A percentile compares a stretch with the other conserved stretches of the same genome.
Conservation (phyloP, 2,113 vertebrate species). For the Calidris pygmaea region DNA sequence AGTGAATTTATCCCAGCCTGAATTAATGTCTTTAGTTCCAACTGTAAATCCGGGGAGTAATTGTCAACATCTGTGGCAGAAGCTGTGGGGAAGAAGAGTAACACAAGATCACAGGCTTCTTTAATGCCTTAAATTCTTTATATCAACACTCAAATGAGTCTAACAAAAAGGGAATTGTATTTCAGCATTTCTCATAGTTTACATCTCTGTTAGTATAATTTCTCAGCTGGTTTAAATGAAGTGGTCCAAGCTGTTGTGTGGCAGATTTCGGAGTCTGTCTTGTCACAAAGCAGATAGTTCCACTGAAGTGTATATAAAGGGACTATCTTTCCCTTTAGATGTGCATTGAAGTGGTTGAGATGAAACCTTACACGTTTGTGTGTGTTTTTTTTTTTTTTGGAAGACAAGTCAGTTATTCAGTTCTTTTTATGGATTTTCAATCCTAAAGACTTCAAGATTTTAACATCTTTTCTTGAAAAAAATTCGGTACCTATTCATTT, state of each 20-base stretch:
- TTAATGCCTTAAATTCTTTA: background rate
- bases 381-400: background rate
- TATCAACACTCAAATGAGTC: background rate
- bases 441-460: background rate
- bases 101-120: background rate
- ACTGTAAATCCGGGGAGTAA: background rate
- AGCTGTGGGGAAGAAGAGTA: background rate
- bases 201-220: background rate
- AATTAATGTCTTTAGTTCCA: background rate
- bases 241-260: background rate
- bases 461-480: background rate
- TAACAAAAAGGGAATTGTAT: background rate
- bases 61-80: background rate
- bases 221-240: background rate
- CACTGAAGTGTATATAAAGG: background rate
- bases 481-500: background rate
- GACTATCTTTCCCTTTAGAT: background rate
- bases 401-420: background rate
- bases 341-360: background rate
- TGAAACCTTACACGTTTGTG: background rate
- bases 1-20: background rate
- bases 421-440: background rate
- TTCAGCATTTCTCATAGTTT: background rate
- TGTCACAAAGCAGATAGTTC: background rate
- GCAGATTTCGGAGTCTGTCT: background rate